Percentiles rank a stretch among this genome's conserved stretches.
Evolutionary conservation across 2,113 vertebrate genomes (phyloP).

Genomic region (Tauraco erythrolophus): DNA sequence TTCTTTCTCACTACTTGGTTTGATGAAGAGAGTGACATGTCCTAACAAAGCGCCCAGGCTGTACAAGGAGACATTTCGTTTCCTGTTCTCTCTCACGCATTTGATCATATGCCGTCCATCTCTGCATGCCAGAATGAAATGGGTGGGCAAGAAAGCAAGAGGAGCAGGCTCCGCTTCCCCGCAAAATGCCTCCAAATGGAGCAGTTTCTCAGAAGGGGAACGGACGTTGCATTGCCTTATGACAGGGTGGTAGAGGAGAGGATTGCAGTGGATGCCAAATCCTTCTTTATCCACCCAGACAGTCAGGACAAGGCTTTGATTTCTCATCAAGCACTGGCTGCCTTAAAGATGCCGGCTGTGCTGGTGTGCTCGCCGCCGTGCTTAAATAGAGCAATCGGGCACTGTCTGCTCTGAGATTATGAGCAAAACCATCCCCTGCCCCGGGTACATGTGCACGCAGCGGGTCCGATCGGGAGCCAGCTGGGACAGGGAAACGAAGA

Average conservation of each 20-base stretch:
- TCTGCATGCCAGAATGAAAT: neutral
- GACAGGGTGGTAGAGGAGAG: neutral
- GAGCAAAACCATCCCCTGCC: neutral
- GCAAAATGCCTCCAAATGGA: neutral
- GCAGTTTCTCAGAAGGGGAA: neutral
- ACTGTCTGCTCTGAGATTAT: neutral
- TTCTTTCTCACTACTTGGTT: neutral
- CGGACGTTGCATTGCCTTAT: neutral
- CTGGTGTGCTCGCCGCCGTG: accelerated
- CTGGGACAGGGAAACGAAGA: neutral
- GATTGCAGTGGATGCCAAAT: neutral
- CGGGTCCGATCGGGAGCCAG: accelerated
- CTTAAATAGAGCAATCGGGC: neutral
- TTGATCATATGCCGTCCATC: neutral
- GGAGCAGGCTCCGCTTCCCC: neutral
- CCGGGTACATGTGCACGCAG: accelerated
- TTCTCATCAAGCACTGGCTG: accelerated
- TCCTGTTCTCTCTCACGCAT: neutral
- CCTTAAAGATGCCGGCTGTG: neutral
- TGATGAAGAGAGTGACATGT: neutral
- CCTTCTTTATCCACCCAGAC: neutral
- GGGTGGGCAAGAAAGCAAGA: neutral
- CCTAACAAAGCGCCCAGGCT: neutral
- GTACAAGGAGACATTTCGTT: neutral
- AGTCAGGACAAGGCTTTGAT: neutral